Base-by-base conservation (phyloP, 2,797 vertebrate species). In the Premnoplex brunnescens region DNA sequence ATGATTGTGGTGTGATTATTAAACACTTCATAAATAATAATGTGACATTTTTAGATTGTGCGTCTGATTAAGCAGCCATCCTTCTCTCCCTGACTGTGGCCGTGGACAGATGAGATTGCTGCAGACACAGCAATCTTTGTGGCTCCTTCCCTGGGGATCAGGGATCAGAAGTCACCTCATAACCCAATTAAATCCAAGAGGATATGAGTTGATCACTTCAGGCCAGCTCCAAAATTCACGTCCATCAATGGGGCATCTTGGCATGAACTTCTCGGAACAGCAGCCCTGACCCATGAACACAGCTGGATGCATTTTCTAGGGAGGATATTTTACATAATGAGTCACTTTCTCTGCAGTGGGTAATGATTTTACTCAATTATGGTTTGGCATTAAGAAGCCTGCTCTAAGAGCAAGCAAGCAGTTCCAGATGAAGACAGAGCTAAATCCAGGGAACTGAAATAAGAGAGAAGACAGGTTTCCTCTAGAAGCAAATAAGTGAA, bases 11-110 rank as follows among this genome's bases (percentile, higher is more conserved):
- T 52, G 82, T 96, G 97, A 95, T 95, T 91, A 96, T 97, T 95
- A 93, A 97, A 93, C 91, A 85, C 96, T 92, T 97, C 97, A 96
- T 97, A 97, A 97, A 97, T 96, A 97, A 96, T 91, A 96, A 97
- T 93, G 95, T 95, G 97, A 93, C 96, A 95, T 96, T 97, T 97
- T 95, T 90, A 82, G 86, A 92, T 89, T 69, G 87, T 81, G 87
- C 4, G 19, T 97, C 94, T 96, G 96, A 96, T 95, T 94, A 96
- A 91, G 90, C 87, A 91, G 83, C 95, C 73, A 44, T 92, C 94
- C 95, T 91, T 96, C 96, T 91, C 89, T 81, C 94, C 78, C 86
- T 72, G 90, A 21, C 96, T 91, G 95, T 4, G 0, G 85, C 89
- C 51, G 18, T 12, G 94, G 97, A 93, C 96, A 96, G 95, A 94